Evolutionary conservation across 2,888 invertebrate genomes (phyloP).

Genomic region (Pseudanteris insignis): DNA sequence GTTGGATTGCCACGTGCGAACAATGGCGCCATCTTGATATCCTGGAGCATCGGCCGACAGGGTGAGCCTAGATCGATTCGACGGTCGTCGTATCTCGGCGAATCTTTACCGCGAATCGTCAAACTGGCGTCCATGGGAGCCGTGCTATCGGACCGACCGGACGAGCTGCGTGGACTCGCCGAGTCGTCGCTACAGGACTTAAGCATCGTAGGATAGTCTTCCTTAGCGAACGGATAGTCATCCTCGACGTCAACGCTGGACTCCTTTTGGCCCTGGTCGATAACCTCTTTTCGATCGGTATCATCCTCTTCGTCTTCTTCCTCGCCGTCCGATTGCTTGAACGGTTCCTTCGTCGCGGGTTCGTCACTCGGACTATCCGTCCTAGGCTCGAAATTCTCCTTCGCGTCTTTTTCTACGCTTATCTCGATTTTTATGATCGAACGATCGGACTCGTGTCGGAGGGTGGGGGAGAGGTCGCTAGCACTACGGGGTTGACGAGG

Average conservation of each 20-base stretch:
- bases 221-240: constrained; percentile 65
- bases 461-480: constrained; percentile 60
- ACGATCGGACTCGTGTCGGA: constrained; percentile 59
- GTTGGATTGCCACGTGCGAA: constrained; percentile 53
- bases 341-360: constrained; percentile 45
- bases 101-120: constrained; percentile 52
- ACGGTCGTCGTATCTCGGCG: constrained; percentile 57
- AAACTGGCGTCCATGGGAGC: constrained; percentile 59
- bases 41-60: constrained; percentile 54
- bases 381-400: constrained; percentile 9
- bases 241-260: constrained; percentile 63
- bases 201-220: constrained; percentile 64
- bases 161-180: constrained; percentile 63
- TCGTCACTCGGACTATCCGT: constrained; percentile 32
- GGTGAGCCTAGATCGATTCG: constrained; percentile 62
- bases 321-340: constrained; percentile 50
- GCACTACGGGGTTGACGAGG: constrained; percentile 60
- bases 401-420: constrained; percentile 56
- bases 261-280: constrained; percentile 52
- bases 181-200: constrained; percentile 65
- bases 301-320: not conserved
- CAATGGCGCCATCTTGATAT: constrained; percentile 55
- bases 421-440: constrained; percentile 68
- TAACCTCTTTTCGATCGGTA: constrained; percentile 35
- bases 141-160: constrained; percentile 63